Evolutionary conservation across 2,113 vertebrate genomes (phyloP), one percentile per base, ranked within the genome.

Genomic region (Columba janthina): DNA sequence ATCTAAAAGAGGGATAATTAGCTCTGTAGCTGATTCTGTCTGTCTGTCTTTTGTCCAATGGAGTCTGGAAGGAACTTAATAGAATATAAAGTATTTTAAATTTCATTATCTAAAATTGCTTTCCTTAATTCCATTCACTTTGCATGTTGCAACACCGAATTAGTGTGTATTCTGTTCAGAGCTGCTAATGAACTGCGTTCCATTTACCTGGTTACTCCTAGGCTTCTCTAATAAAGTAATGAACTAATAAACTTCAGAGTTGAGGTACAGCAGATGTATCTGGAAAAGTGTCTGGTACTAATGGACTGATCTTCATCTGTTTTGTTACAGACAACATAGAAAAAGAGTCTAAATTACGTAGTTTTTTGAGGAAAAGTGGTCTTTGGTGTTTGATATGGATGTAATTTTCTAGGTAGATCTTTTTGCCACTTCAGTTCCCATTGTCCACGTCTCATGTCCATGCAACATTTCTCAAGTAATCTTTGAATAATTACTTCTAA

Each of bases 1-100:
- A 96, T 91, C 94, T 97, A 65, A 96, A 97, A 89, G 79, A 90
- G 42, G 64, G 85, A 72, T 97, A 96, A 97, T 97, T 96, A 96
- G 90, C 93, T 96, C 96, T 95, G 26, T 58, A 76, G 60, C 82
- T 93, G 75, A 44, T 81, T 96, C 74, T 96, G 94, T 95, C 93
- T 91, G 91, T 94, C 91, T 97, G 94, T 96, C 92, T 95, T 95
- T 94, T 84, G 81, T 96, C 93, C 31, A 7, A 11, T 60, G 79
- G 81, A 79, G 95, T 93, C 96, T 96, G 95, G 90, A 95, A 95
- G 74, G 71, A 92, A 94, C 60, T 93, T 96, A 96, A 96, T 94
- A 82, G 83, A 94, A 91, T 94, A 94, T 79, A 91, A 82, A 94
- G 86, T 91, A 96, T 93, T 93, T 93, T 56, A 95, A 95, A 94